phyloP scores from a whole-genome alignment of 2,888 invertebrate genomes.

The Leptopilina drosophilae region DNA sequence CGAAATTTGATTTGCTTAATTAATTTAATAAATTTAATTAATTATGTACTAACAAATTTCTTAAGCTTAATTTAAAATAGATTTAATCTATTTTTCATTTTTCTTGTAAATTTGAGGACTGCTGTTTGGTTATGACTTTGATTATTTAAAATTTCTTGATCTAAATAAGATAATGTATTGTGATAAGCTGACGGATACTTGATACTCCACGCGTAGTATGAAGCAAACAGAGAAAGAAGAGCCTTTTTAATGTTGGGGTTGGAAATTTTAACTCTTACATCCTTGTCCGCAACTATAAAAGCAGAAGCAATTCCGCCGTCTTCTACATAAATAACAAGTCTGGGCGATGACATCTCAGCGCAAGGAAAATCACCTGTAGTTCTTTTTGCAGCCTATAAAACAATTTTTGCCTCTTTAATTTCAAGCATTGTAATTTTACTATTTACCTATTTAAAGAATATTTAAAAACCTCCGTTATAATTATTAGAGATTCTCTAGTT shows the following conservation, averaged over 20 bases:
- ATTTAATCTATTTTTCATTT: constrained; percentile 3
- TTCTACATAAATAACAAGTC: constrained; percentile 37
- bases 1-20: no score
- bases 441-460: not conserved
- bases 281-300: constrained; percentile 32
- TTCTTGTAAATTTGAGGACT: constrained; percentile 39
- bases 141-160: constrained; percentile 33
- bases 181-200: constrained; percentile 39
- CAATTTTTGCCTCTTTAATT: not conserved
- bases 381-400: constrained; percentile 40
- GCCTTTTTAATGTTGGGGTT: constrained; percentile 27
- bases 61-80: not conserved
- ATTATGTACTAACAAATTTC: not conserved
- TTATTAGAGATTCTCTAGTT: constrained; percentile 30
- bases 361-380: constrained; percentile 35
- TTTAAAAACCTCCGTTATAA: constrained; percentile 30
- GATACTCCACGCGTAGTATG: constrained; percentile 38
- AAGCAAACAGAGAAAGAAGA: not conserved
- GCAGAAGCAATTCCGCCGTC: constrained; percentile 35
- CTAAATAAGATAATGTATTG: constrained; percentile 39
- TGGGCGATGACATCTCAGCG: constrained; percentile 17
- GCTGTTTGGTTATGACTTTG: constrained; percentile 26
- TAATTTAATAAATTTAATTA: not conserved
- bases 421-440: not conserved
- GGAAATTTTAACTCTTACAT: constrained; percentile 17